phyloP scores from a whole-genome alignment of 2,888 invertebrate genomes.

The Heliconius cydno region DNA sequence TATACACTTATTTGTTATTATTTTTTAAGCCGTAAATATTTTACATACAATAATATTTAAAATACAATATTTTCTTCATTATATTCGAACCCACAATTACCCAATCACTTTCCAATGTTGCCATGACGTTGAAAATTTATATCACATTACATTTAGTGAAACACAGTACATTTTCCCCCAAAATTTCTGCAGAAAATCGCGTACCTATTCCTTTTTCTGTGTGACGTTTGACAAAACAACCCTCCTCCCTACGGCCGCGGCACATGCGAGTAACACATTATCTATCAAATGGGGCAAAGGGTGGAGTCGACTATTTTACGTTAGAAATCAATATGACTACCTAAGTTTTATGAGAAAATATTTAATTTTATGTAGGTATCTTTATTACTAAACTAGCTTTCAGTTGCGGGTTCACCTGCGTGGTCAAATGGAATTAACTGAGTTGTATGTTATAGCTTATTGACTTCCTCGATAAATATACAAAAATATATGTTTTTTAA shows the following conservation, averaged over 20 bases:
- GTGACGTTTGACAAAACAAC: constrained; percentile 79
- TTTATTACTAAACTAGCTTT: no score
- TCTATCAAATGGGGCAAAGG: constrained; percentile 69
- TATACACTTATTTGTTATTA: no score
- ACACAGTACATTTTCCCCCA: constrained; percentile 12
- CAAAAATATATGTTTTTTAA: no score
- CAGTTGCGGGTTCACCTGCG: no score
- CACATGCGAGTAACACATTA: constrained; percentile 79
- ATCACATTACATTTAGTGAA: constrained; percentile 8
- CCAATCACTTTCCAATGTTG: background rate
- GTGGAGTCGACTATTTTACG: constrained; percentile 56
- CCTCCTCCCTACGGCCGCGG: constrained; percentile 60
- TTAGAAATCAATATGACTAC: constrained; percentile 25
- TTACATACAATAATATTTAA: background rate
- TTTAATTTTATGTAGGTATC: no score
- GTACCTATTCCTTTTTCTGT: constrained; percentile 57
- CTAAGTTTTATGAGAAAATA: background rate
- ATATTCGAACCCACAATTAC: background rate
- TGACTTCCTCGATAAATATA: no score
- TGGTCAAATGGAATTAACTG: no score
- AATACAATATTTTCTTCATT: background rate
- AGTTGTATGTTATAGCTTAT: no score
- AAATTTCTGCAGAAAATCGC: constrained; percentile 50
- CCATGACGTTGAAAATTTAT: background rate
- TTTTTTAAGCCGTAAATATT: no score